Evolutionary conservation across 2,888 invertebrate genomes (phyloP), one percentile per base, ranked within the genome.

Genomic region (Orthonevra nobilis): DNA sequence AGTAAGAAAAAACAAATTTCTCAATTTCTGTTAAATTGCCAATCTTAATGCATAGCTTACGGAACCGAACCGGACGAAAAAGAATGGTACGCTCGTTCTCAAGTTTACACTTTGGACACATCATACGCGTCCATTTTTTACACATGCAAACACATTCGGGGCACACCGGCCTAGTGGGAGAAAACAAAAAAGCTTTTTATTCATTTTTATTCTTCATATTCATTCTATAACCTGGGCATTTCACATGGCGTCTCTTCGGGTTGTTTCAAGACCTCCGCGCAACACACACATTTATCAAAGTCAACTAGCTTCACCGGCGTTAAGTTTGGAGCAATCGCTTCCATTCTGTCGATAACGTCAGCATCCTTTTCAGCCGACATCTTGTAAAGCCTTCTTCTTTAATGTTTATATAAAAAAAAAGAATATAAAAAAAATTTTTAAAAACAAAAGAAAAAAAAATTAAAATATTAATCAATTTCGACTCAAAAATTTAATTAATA

Each of bases 41-140:
- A n/a, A n/a, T n/a, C n/a, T n/a, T n/a, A n/a, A n/a, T n/a, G n/a
- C 5, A 1, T 15, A 3, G 66, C 61, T 79, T 56, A 79, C 79
- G 60, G 60, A 48, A 79, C 36, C 38, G 15, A 3, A 73, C 38
- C 2, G 61, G 61, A 17, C 68, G 60, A 10, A 56, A 68, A 0
- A 79, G 48, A 0, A 68, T 73, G 5, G 66, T 50, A 6, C 66
- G 60, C 15, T 79, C 50, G 23, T 54, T 4, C 23, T 5, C n/a
- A n/a, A n/a, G n/a, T n/a, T n/a, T n/a, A n/a, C n/a, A n/a, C n/a
- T 5, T 23, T 5, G 23, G 23, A 23, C 23, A 4, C 5, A 5
- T 23, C 23, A n/a, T 23, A 3, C 3, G 23, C 23, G 5, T 23
- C 5, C 23, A n/a, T 17, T 36, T 28, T 23, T 61, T 74, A 9